Evolutionary conservation across 1,140 invertebrate species (phyloP).

Genomic region (Medauroidea extradentata): DNA sequence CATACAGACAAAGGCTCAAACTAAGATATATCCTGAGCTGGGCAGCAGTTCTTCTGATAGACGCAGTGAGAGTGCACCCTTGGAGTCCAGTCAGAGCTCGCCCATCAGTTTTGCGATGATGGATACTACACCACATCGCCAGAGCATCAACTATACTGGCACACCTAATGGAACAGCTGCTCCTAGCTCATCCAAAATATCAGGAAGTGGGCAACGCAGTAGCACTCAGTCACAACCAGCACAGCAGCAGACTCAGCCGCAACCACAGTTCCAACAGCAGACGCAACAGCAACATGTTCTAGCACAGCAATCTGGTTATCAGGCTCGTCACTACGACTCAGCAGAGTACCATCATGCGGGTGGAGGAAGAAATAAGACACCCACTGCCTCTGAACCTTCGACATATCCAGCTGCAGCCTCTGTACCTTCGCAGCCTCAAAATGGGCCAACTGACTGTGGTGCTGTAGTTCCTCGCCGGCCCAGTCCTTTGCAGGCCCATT

Average conservation of each 20-base stretch:
- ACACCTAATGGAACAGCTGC: not conserved
- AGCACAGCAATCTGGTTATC: slow-evolving; percentile 5
- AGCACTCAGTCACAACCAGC: not conserved
- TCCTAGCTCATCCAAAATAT: slow-evolving; percentile 4
- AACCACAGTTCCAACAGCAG: not conserved
- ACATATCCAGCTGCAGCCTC: slow-evolving; percentile 4
- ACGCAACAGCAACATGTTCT: slow-evolving; percentile 7
- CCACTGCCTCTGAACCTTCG: not conserved
- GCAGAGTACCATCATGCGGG: slow-evolving; percentile 8
- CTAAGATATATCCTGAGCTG: slow-evolving; percentile 62
- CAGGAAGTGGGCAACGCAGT: not conserved
- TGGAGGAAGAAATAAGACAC: not conserved
- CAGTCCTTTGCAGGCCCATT: slow-evolving; percentile 62
- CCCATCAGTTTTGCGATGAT: slow-evolving; percentile 72
- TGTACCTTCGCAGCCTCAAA: slow-evolving; percentile 43
- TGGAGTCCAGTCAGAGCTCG: slow-evolving; percentile 61
- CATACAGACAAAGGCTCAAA: slow-evolving; percentile 63
- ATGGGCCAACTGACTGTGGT: slow-evolving; percentile 57
- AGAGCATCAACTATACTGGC: slow-evolving; percentile 11
- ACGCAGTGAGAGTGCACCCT: slow-evolving; percentile 44
- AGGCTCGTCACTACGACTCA: slow-evolving; percentile 4
- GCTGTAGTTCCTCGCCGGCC: slow-evolving; percentile 58
- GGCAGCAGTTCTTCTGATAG: slow-evolving; percentile 45
- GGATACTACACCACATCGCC: slow-evolving; percentile 44
- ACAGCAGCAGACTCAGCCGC: not conserved